Evolutionary conservation across 2,797 vertebrate species (phyloP).

Genomic region (Microchirus variegatus): DNA sequence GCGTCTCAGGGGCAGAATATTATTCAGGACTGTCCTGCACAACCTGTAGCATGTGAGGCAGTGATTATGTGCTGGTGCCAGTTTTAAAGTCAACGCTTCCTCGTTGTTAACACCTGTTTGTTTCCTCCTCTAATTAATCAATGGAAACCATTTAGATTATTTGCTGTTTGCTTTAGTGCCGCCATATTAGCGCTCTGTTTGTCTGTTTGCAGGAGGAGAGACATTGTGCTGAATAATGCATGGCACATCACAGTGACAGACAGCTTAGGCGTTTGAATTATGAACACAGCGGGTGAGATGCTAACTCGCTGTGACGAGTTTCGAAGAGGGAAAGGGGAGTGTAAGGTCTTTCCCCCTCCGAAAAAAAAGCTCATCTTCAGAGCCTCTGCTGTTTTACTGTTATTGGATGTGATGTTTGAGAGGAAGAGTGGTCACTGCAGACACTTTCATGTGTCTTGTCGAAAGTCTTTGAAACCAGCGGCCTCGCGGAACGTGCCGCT

Average conservation of each 20-base stretch:
- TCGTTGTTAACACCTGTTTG: constrained; percentile 63
- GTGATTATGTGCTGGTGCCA: constrained; percentile 12
- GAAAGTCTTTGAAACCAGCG: constrained; percentile 46
- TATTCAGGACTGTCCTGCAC: too few relatives aligned
- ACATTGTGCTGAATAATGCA: constrained; percentile 81
- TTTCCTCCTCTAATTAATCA: constrained; percentile 78
- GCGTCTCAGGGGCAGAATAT: too few relatives aligned
- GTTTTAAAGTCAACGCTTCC: constrained; percentile 37
- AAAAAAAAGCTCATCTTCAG: constrained; percentile 52
- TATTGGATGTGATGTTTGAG: constrained; percentile 65
- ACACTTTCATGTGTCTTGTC: constrained; percentile 68
- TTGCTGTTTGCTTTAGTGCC: constrained; percentile 73
- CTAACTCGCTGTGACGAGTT: constrained; percentile 73
- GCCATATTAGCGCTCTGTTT: constrained; percentile 68
- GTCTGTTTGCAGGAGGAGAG: constrained; percentile 76
- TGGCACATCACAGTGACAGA: constrained; percentile 63
- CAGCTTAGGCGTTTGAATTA: constrained; percentile 81
- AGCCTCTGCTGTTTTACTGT: constrained; percentile 59
- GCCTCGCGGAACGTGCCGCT: constrained; percentile 32
- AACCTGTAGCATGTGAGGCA: constrained; percentile 16
- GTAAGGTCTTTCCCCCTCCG: constrained; percentile 31
- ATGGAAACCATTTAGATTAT: constrained; percentile 78
- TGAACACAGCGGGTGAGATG: constrained; percentile 75
- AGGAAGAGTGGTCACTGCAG: constrained; percentile 51
- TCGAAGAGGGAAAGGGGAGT: constrained; percentile 58